Evolutionary conservation across 2,888 invertebrate genomes (phyloP), one percentile per base, ranked within the genome.

Genomic region (Cerastoderma edule): DNA sequence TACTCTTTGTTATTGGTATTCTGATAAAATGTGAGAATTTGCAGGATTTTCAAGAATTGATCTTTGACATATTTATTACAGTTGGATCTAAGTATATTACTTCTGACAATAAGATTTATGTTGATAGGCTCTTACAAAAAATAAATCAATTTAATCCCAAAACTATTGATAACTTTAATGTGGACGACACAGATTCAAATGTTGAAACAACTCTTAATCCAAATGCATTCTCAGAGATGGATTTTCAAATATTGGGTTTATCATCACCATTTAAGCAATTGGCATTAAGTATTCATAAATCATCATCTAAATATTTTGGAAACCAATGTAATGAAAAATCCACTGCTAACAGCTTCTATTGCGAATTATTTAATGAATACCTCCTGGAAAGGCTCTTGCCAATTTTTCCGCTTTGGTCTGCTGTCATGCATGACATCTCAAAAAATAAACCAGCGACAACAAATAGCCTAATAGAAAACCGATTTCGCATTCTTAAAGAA

Each of bases 401-500:
- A 39, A 64, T 64, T 16, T 64, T 28, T 39, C 35, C 64, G n/a
- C 19, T 39, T n/a, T n/a, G n/a, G n/a, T n/a, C n/a, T n/a, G n/a
- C n/a, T n/a, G n/a, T n/a, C n/a, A n/a, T n/a, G n/a, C n/a, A n/a
- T n/a, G n/a, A n/a, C n/a, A n/a, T n/a, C n/a, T n/a, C n/a, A n/a
- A n/a, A n/a, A n/a, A n/a, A n/a, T 1, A 33, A 35, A 35, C 35
- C 64, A 3, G 24, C 35, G 6, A 35, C 27, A 64, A 64, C 64
- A 22, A 64, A 64, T 30, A 64, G 64, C 64, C 27, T 35, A 8
- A 30, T 64, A 39, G 35, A 64, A 64, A 64, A 64, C n/a, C 28
- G 64, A 5, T 64, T 64, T 24, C 10, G 64, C n/a, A 64, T 64
- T 28, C 24, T 64, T 6, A 64, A 35, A 64, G n/a, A n/a, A n/a